These are phyloP conservation scores for Gopherus flavomarginatus DNA, from an alignment of 2,113 vertebrate species.

Conservation along the genomic window DNA sequence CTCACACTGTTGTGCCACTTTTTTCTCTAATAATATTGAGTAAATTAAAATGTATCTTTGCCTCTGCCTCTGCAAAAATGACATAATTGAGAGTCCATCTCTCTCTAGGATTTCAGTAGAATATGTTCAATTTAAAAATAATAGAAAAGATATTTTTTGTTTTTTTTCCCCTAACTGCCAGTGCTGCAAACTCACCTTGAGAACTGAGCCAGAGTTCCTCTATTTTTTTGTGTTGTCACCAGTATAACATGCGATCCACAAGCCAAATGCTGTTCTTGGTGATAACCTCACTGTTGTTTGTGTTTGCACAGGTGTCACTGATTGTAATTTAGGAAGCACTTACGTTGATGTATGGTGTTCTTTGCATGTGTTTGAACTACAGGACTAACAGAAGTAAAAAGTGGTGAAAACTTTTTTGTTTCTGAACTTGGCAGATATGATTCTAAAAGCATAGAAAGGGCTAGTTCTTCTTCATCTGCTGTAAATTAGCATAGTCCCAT, in stretches of 20 bases:
- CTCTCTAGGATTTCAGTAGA: background rate
- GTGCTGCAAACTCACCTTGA: background rate
- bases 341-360: background rate
- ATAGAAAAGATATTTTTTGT: background rate
- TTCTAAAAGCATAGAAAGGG: background rate
- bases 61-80: rapidly evolving
- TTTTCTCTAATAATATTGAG: background rate
- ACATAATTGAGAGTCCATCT: background rate
- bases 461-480: background rate
- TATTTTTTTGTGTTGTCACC: background rate
- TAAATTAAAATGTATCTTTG: background rate
- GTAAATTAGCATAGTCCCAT: background rate
- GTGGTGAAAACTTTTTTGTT: background rate
- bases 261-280: background rate
- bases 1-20: background rate
- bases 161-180: background rate
- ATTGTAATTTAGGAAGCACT: background rate
- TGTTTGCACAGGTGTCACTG: background rate
- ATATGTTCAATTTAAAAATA: background rate
- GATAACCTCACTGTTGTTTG: background rate
- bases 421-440: background rate
- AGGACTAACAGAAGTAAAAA: background rate
- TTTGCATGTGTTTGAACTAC: background rate
- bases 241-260: background rate
- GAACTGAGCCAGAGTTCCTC: background rate